Evolutionary conservation across 2,797 vertebrate species (phyloP).

Genomic region (Tapirus indicus): DNA sequence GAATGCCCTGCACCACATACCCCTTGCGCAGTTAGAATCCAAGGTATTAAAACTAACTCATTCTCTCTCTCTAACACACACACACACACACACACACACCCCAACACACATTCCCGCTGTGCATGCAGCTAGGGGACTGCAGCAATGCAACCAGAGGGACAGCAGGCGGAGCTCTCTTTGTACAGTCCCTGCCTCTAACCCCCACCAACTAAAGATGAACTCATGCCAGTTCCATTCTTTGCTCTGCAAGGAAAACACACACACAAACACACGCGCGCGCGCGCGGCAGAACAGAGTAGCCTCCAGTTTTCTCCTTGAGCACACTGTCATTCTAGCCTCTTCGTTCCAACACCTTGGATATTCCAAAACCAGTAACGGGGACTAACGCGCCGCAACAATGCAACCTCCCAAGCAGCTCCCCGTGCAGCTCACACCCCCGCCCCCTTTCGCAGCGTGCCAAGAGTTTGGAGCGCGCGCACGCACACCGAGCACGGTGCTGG

Average conservation of each 20-base stretch:
- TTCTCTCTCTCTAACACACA: background rate
- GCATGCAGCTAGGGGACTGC: conserved; percentile 65
- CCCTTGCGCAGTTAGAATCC: conserved; percentile 47
- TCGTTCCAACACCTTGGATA: background rate
- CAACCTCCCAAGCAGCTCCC: conserved; percentile 55
- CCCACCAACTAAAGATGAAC: conserved; percentile 74
- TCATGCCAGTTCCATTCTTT: conserved; percentile 78
- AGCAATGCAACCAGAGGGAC: conserved; percentile 74
- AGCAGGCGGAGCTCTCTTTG: conserved; percentile 82
- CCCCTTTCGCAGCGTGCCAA: conserved; percentile 77
- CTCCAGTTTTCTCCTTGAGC: background rate
- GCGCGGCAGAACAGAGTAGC: background rate
- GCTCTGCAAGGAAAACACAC: conserved; percentile 64
- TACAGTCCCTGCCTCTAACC: conserved; percentile 64
- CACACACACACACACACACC: background rate
- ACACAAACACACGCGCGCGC: background rate
- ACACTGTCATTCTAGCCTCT: background rate
- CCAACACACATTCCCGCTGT: background rate
- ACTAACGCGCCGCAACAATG: conserved; percentile 71
- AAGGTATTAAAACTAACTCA: conserved; percentile 41
- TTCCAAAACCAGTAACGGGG: background rate
- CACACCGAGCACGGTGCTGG: conserved; percentile 32
- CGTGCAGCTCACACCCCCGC: conserved; percentile 66
- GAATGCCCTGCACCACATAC: conserved; percentile 65
- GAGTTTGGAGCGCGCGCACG: conserved; percentile 84